These are phyloP conservation scores for Hirtodrosophila confusa DNA, from an alignment of 2,888 invertebrate species.

Conservation along the genomic window DNA sequence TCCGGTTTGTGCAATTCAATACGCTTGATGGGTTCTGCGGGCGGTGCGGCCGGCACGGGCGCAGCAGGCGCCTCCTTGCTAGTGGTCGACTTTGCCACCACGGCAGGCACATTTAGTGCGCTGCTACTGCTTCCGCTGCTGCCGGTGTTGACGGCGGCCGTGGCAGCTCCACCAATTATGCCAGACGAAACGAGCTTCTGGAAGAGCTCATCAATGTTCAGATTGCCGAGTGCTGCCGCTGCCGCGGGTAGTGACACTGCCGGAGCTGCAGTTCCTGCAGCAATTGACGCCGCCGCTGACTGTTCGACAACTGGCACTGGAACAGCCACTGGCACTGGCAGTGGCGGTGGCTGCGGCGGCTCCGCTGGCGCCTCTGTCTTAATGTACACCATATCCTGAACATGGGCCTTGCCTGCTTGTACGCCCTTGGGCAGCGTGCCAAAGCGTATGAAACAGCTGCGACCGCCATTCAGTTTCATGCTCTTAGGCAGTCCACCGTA, in stretches of 20 bases:
- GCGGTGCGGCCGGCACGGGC: conserved; percentile 13
- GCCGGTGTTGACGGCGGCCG: conserved; percentile 23
- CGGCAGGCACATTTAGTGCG: conserved; percentile 18
- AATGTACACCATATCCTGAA: conserved; percentile 90
- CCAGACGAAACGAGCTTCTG: conserved; percentile 94
- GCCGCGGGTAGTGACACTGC: conserved; percentile 51
- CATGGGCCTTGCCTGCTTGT: conserved; percentile 88
- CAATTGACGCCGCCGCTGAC: conserved; percentile 38
- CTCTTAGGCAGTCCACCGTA: conserved; percentile 94
- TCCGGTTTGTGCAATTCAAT: conserved; percentile 89
- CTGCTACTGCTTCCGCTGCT: conserved; percentile 32
- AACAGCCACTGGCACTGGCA: conserved; percentile 41
- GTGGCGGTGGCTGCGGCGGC: conserved; percentile 60
- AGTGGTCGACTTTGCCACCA: conserved; percentile 11
- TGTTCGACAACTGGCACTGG: conserved; percentile 20
- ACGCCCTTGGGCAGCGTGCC: conserved; percentile 90
- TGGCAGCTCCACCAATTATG: conserved; percentile 85
- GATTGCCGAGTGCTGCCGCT: conserved; percentile 79
- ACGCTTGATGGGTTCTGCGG: conserved; percentile 85
- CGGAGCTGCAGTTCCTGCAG: conserved; percentile 6
- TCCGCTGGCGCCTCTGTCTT: conserved; percentile 77
- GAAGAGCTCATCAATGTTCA: conserved; percentile 92
- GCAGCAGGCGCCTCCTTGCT: conserved; percentile 30
- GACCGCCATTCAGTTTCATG: conserved; percentile 88
- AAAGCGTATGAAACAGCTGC: conserved; percentile 92